These are phyloP conservation scores for Peromyscus californicus DNA, from an alignment of 2,113 vertebrate species.

Conservation along the genomic window DNA sequence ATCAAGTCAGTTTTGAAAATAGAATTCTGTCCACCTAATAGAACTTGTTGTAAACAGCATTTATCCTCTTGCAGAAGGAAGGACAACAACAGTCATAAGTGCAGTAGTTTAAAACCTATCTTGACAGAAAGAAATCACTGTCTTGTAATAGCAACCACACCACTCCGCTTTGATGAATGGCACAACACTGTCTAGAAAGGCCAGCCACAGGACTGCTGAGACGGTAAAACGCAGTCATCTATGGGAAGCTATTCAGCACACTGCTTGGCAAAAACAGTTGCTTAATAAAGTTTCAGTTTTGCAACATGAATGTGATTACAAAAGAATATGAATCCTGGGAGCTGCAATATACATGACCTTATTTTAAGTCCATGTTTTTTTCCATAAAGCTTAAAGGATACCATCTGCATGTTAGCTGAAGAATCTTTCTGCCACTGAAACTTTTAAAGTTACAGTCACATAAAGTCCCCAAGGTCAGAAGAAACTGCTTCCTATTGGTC, in stretches of 20 bases:
- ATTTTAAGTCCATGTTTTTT: conserved; percentile 56
- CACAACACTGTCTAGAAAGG: conserved; percentile 7
- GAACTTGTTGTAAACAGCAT: conserved; percentile 51
- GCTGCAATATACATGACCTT: neutral
- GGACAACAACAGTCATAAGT: conserved; percentile 17
- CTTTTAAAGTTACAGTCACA: conserved; percentile 24
- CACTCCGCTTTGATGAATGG: conserved; percentile 25
- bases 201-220: neutral
- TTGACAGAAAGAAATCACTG: conserved; percentile 62
- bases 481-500: neutral
- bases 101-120: conserved; percentile 48
- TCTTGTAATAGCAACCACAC: conserved; percentile 41
- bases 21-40: conserved; percentile 45
- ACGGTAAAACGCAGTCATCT: conserved; percentile 14
- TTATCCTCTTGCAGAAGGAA: conserved; percentile 58
- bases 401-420: neutral
- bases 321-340: conserved; percentile 37
- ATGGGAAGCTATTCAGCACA: neutral
- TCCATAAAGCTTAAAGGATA: conserved; percentile 31
- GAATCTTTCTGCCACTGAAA: neutral
- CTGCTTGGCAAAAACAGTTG: neutral
- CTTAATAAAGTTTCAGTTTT: conserved; percentile 59
- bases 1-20: conserved; percentile 31
- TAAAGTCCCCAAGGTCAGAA: neutral
- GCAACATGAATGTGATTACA: conserved; percentile 45